phyloP scores from a whole-genome alignment of 2,113 vertebrate genomes.

The Syngnathus floridae region DNA sequence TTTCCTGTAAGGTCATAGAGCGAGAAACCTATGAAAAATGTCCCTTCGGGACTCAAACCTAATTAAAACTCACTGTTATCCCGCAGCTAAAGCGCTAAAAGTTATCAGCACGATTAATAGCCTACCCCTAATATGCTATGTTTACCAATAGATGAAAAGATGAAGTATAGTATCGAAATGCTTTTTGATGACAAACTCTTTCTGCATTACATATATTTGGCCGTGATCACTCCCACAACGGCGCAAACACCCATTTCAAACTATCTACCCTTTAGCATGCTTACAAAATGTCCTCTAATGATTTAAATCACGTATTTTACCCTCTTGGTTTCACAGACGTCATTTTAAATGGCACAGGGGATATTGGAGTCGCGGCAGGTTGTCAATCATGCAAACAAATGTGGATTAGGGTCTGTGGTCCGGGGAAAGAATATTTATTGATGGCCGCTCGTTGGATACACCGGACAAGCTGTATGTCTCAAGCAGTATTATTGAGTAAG shows the following conservation, averaged over 20 bases:
- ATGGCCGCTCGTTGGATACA: constrained; percentile 27
- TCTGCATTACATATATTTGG: not conserved
- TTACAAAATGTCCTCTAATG: not conserved
- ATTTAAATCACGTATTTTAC: not conserved
- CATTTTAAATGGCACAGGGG: constrained; percentile 1
- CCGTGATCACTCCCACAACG: too few relatives aligned
- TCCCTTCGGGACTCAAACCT: constrained; percentile 3
- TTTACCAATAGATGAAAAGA: not conserved
- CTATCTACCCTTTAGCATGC: not conserved
- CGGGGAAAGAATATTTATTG: constrained; percentile 14
- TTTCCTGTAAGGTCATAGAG: constrained; percentile 21
- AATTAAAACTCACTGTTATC: constrained; percentile 4
- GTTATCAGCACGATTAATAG: constrained; percentile 2
- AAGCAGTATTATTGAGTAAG: not conserved
- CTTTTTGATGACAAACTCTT: not conserved
- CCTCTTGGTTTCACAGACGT: not conserved
- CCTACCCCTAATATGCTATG: not conserved
- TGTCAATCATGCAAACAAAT: constrained; percentile 33
- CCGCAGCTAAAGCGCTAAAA: not conserved
- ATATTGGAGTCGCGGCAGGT: constrained; percentile 17
- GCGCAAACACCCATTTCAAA: too few relatives aligned
- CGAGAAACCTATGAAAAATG: constrained; percentile 15
- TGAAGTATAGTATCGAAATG: not conserved
- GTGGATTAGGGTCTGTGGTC: constrained; percentile 14
- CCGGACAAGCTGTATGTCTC: constrained; percentile 1